Evolutionary conservation across 1,140 invertebrate species (phyloP).

Genomic region (Drosophila funebris): DNA sequence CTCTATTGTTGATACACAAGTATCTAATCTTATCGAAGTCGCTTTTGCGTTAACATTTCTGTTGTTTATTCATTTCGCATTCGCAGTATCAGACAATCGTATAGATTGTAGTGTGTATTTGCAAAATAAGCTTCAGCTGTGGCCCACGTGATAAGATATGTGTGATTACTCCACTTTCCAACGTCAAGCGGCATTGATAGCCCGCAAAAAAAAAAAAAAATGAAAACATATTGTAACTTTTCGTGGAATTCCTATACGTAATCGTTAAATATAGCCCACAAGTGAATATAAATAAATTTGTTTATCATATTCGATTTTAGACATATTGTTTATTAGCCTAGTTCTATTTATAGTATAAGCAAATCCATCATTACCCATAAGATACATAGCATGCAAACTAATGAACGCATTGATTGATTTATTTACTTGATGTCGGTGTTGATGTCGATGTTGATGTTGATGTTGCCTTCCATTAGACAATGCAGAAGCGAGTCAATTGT

Average conservation of each 20-base stretch:
- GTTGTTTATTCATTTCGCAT: conserved; percentile 32
- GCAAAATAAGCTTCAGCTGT: conserved; percentile 18
- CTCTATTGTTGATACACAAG: conserved; percentile 15
- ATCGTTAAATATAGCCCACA: conserved; percentile 23
- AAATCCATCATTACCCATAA: conserved; percentile 34
- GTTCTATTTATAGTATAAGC: conserved; percentile 34
- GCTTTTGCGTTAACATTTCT: conserved; percentile 32
- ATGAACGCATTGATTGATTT: conserved; percentile 58
- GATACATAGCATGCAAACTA: neutral
- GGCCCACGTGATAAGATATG: conserved; percentile 43
- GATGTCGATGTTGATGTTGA: too few relatives aligned
- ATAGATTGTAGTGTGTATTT: conserved; percentile 17
- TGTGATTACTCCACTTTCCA: neutral
- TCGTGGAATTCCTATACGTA: conserved; percentile 15
- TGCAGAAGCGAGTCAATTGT: neutral
- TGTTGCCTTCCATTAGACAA: neutral
- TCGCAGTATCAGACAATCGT: conserved; percentile 8
- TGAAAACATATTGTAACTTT: neutral
- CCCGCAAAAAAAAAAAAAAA: conserved; percentile 4
- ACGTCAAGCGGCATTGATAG: neutral
- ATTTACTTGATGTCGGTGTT: conserved; percentile 43
- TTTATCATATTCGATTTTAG: conserved; percentile 13
- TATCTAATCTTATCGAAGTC: conserved; percentile 49
- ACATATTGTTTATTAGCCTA: conserved; percentile 7
- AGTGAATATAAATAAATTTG: conserved; percentile 26